Base-by-base conservation (phyloP, 2,888 invertebrate species). In the Geotrupes spiniger region DNA sequence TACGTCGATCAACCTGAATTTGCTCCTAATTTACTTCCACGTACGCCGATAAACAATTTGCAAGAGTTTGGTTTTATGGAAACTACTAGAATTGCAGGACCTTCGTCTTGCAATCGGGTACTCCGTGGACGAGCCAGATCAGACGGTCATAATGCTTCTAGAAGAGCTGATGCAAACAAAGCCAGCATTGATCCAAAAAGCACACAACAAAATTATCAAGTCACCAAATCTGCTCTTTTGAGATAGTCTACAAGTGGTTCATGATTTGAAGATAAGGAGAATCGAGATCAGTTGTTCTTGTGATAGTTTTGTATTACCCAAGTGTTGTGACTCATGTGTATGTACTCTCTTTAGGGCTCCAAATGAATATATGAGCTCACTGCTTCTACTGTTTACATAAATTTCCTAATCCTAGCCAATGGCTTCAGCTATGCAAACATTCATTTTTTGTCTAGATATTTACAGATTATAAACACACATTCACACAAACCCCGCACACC, bases 141-240 rank as follows among this genome's bases (percentile, higher is more conserved):
- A 40, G 70, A 70, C 47, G 61, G 63, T 39, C 68, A 68, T 51
- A 70, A 70, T 52, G 66, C 70, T 4, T 65, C 61, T 45, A 59
- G 69, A 42, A 61, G 69, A 49, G 70, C 70, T 2, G 70, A 71
- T 49, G 70, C 70, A n/a, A 71, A 70, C 26, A 51, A 51, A 29
- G 46, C 51, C n/a, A 40, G 40, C 10, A 25, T 46, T 36, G 46
- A 46, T n/a, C 16, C 46, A 3, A 46, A 46, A 11, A 40, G 40
- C 26, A 36, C 40, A 9, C 38, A 46, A 40, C 27, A 38, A 14
- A 33, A 14, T 26, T 39, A 41, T 36, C 36, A 29, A 12, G 40
- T 28, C 4, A 15, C 46, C 14, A 46, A 46, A 26, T 21, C 46
- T 33, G 40, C 41, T 15, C 33, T 46, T 41, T 40, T 40, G 12